phyloP scores from a whole-genome alignment of 2,113 vertebrate genomes.

The Bujurquina vittata region DNA sequence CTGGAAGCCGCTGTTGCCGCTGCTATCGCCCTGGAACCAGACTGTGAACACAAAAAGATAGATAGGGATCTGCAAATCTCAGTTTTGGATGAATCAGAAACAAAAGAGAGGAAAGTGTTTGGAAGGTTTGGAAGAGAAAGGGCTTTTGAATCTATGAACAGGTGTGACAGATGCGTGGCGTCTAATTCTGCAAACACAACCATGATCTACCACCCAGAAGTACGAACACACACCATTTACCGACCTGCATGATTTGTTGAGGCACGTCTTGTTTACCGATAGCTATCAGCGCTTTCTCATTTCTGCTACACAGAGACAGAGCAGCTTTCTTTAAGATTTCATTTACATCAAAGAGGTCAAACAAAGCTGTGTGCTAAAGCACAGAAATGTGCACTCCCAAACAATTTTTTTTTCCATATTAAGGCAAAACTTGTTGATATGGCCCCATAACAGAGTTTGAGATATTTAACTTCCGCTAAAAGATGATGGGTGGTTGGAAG shows the following conservation, averaged over 20 bases:
- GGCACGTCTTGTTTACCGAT: constrained; percentile 70
- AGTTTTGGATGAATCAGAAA: constrained; percentile 27
- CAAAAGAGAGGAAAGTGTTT: not conserved
- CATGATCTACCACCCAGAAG: constrained; percentile 66
- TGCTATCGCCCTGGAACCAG: constrained; percentile 42
- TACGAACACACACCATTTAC: constrained; percentile 8
- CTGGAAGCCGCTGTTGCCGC: constrained; percentile 20
- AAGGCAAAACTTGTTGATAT: not conserved
- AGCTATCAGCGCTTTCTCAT: constrained; percentile 75
- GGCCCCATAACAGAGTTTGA: not conserved
- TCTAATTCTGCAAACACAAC: constrained; percentile 9
- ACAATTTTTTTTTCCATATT: not conserved
- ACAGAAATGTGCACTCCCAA: not conserved
- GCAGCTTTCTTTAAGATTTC: constrained; percentile 22
- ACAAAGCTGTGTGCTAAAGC: constrained; percentile 50
- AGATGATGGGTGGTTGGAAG: not conserved
- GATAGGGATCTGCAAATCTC: constrained; percentile 59
- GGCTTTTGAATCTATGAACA: constrained; percentile 62
- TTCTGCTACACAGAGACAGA: constrained; percentile 58
- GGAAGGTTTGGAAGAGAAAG: constrained; percentile 28
- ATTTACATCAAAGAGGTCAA: constrained; percentile 61
- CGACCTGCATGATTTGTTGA: constrained; percentile 46
- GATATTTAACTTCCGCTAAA: not conserved
- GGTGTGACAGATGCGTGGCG: constrained; percentile 65
- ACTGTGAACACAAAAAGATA: constrained; percentile 32